Evolutionary conservation across 2,888 invertebrate species (phyloP).

Genomic region (Eulithis testata): DNA sequence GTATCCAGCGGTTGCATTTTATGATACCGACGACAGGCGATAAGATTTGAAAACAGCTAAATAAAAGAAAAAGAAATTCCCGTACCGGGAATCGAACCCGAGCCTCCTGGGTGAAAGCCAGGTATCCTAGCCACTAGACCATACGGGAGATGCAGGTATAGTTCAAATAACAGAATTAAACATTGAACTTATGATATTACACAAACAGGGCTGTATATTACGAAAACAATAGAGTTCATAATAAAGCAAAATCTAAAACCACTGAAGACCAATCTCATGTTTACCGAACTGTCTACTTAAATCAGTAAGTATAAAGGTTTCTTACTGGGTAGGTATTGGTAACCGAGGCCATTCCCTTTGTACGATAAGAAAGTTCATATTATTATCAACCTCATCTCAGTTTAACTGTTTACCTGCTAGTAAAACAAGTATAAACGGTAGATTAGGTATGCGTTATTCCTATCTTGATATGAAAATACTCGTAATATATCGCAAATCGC

Average conservation of each 20-base stretch:
- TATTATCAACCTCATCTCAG: slow-evolving; percentile 17
- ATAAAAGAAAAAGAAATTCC: slow-evolving; percentile 63
- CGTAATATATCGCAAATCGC: too few species aligned
- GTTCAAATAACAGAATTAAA: slow-evolving; percentile 3
- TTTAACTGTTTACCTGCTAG: slow-evolving; percentile 8
- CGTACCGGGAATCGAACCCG: slow-evolving; percentile 90
- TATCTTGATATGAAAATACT: too few species aligned
- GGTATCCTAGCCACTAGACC: slow-evolving; percentile 89
- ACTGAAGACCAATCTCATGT: too few species aligned
- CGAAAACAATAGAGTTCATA: too few species aligned
- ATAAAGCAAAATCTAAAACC: too few species aligned
- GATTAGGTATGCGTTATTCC: too few species aligned
- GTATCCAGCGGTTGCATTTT: slow-evolving; percentile 10
- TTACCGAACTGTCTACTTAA: too few species aligned
- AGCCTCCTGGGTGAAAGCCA: slow-evolving; percentile 90
- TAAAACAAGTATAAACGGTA: neutral
- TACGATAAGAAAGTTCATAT: slow-evolving; percentile 30
- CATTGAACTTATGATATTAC: neutral
- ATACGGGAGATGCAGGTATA: slow-evolving; percentile 73
- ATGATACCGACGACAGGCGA: neutral
- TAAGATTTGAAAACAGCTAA: neutral
- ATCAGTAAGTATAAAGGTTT: too few species aligned
- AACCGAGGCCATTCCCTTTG: slow-evolving; percentile 20
- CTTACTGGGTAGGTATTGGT: neutral
- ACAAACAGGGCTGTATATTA: too few species aligned